Conservation (phyloP, 1,140 invertebrate species). For the Trinorchestia longiramus region DNA sequence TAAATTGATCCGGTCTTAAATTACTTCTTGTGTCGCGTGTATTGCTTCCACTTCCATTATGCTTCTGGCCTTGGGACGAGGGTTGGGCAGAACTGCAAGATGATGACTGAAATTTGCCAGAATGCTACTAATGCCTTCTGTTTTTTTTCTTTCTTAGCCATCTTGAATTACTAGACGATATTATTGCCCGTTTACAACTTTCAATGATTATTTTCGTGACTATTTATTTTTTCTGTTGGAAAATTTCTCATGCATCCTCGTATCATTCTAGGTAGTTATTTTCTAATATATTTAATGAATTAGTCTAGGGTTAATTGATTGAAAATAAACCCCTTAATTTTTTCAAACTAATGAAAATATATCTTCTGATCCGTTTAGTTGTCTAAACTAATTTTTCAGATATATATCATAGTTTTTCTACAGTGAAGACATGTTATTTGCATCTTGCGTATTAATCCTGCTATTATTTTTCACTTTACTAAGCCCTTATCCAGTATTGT, state of each 20-base stretch:
- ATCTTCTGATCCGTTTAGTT: too few relatives aligned
- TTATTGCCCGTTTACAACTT: background rate
- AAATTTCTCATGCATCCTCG: background rate
- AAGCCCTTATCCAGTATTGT: background rate
- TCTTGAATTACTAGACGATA: background rate
- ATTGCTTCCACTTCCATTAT: background rate
- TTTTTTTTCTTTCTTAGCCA: background rate
- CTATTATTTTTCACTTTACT: background rate
- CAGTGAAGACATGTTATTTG: too few relatives aligned
- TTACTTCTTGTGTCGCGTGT: background rate
- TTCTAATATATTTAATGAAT: too few relatives aligned
- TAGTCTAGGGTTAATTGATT: background rate
- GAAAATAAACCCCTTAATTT: background rate
- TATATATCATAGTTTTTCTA: too few relatives aligned
- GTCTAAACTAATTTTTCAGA: too few relatives aligned
- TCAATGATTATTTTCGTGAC: background rate
- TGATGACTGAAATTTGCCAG: background rate
- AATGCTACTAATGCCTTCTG: background rate
- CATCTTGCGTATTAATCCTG: too few relatives aligned
- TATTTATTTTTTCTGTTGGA: background rate
- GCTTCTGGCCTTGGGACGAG: background rate
- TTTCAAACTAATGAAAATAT: too few relatives aligned
- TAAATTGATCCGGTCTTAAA: background rate
- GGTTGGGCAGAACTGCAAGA: background rate
- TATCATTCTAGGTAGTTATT: background rate